Percentiles rank a stretch among this genome's conserved stretches.
Evolutionary conservation across 2,888 invertebrate species (phyloP).

Genomic region (Dynastes hyllus): DNA sequence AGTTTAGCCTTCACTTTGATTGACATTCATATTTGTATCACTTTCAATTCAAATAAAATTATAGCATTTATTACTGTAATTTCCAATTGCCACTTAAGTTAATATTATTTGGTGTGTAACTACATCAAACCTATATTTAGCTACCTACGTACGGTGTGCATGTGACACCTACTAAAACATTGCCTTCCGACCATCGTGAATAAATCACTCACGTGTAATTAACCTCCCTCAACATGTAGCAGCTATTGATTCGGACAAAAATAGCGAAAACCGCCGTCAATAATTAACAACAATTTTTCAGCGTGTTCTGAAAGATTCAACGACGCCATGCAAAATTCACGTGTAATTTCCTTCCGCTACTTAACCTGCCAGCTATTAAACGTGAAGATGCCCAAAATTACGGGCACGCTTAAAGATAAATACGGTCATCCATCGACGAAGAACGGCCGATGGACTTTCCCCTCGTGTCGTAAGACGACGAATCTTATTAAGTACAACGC

Average conservation of each 20-base stretch:
- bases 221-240: background rate
- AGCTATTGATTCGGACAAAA: slow-evolving; percentile 14
- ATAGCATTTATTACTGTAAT: too few relatives aligned
- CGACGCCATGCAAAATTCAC: slow-evolving; percentile 48
- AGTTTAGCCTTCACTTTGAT: too few relatives aligned
- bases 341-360: slow-evolving; percentile 41
- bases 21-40: too few relatives aligned
- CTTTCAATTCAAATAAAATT: too few relatives aligned
- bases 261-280: slow-evolving; percentile 22
- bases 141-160: too few relatives aligned
- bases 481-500: background rate
- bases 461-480: background rate
- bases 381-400: slow-evolving; percentile 61
- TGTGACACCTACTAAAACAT: slow-evolving; percentile 1
- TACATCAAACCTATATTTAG: too few relatives aligned
- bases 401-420: slow-evolving; percentile 60
- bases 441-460: slow-evolving; percentile 57
- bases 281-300: slow-evolving; percentile 43
- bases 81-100: too few relatives aligned
- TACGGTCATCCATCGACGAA: slow-evolving; percentile 61
- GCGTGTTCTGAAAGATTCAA: slow-evolving; percentile 33
- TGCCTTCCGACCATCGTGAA: background rate
- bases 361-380: slow-evolving; percentile 49
- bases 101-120: too few relatives aligned
- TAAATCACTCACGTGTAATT: slow-evolving; percentile 19